Base-by-base conservation (phyloP, 2,888 invertebrate genomes). In the Ormyrus labotus region DNA sequence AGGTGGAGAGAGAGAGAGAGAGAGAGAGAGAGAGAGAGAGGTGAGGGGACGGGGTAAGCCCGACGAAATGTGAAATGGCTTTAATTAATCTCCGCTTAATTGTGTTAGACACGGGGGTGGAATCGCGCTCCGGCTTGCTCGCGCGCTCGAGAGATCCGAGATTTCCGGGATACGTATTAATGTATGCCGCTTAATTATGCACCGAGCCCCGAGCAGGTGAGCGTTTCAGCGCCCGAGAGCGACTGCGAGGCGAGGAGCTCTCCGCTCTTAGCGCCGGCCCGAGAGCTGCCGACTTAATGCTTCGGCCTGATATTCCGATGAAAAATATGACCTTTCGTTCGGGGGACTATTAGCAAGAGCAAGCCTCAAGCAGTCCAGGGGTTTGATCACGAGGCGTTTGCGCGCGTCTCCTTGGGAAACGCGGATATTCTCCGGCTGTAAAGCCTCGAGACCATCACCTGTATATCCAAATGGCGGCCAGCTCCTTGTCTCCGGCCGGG, bases 51-150 rank as follows among this genome's bases (percentile, higher is more conserved):
- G 57, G 57, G 57, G 34, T 61, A 55, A 55, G 45, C 82, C 82
- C 86, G 86, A 83, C 85, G 87, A 89, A 88, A 88, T 86, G 88
- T 86, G 86, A 89, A 89, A 89, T 87, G 87, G 86, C 86, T 89
- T 89, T 89, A 89, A 89, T 89, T 89, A 89, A 89, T 89, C 88
- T 88, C 85, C 82, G 87, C 88, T 88, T 89, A 89, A 89, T 89
- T 89, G 88, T 87, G 88, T 87, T 87, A 87, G 88, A 86, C 84
- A 84, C 82, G 81, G 73, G 80, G 81, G 82, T 80, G 83, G 68
- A 73, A 80, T 76, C 81, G 83, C 78, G 80, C 79, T 51, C 81
- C 79, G 65, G 69, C 78, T 68, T 76, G 81, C 78, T 76, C 76
- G 83, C 70, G 65, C 69, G 55, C 64, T 50, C 60, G 34, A 51